phyloP scores from a whole-genome alignment of 2,113 vertebrate species.

The Chrysemys picta region DNA sequence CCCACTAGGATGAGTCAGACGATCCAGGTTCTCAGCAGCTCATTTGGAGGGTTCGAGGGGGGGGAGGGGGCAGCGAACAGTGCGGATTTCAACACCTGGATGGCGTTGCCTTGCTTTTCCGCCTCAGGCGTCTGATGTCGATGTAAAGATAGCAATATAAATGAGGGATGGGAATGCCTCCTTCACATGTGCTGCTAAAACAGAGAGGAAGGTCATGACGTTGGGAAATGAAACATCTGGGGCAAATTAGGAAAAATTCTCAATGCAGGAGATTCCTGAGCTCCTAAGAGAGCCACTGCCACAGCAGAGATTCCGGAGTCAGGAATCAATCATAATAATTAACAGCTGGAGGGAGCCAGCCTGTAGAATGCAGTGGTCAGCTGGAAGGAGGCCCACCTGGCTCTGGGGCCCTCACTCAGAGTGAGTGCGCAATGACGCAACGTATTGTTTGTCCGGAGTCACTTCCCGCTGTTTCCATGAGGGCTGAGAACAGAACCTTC shows the following conservation, averaged over 20 bases:
- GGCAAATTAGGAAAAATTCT: background rate
- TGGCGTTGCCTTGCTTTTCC: background rate
- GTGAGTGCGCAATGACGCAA: fast-evolving
- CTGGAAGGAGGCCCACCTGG: background rate
- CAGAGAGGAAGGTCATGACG: background rate
- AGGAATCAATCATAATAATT: background rate
- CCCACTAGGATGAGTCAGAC: fast-evolving
- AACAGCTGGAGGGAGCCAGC: background rate
- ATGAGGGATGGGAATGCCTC: background rate
- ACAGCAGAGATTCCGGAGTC: background rate
- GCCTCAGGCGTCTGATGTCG: no score
- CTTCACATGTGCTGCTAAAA: background rate
- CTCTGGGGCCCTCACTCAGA: background rate
- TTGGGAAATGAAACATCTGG: background rate
- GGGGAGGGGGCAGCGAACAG: background rate
- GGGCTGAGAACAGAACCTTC: background rate
- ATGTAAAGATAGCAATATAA: background rate
- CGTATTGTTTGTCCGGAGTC: fast-evolving
- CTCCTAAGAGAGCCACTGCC: background rate
- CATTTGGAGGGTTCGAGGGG: background rate
- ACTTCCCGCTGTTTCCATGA: background rate
- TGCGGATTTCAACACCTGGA: no score
- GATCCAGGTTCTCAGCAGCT: background rate
- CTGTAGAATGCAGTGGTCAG: background rate
- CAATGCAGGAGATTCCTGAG: background rate